phyloP scores from a whole-genome alignment of 2,113 vertebrate genomes.

The Salvelinus sp. region DNA sequence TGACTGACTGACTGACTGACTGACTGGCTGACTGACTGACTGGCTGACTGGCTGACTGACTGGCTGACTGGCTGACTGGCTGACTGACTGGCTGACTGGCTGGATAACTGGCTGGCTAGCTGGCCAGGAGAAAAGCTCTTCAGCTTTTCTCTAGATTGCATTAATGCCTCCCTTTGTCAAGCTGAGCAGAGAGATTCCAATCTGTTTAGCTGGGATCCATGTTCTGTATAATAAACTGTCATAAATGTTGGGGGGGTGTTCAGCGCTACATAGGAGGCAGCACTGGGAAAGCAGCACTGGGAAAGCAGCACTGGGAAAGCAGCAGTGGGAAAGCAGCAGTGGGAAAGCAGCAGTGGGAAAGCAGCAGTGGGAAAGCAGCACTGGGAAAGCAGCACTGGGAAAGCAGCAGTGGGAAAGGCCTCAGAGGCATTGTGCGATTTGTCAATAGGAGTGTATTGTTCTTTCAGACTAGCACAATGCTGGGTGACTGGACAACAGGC shows the following conservation, averaged over 20 bases:
- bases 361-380: not conserved
- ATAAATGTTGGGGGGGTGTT: conserved; percentile 43
- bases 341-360: not conserved
- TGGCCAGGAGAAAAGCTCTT: conserved; percentile 14
- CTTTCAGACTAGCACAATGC: too few relatives aligned
- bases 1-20: rapidly evolving
- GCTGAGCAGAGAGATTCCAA: conserved; percentile 45
- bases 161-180: conserved; percentile 10
- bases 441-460: not conserved
- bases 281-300: not conserved
- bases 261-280: too few relatives aligned
- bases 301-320: not conserved
- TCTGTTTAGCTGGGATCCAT: conserved; percentile 54
- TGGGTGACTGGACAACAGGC: not conserved
- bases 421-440: not conserved
- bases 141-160: conserved; percentile 22
- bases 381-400: not conserved
- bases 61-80: too few relatives aligned
- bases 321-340: not conserved
- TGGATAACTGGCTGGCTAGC: too few relatives aligned
- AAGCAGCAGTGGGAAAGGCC: not conserved
- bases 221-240: conserved; percentile 66
- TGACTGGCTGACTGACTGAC: too few relatives aligned
- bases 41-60: too few relatives aligned
- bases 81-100: too few relatives aligned